Evolutionary conservation across 2,113 vertebrate species (phyloP).

Genomic region (Amia ocellicauda): DNA sequence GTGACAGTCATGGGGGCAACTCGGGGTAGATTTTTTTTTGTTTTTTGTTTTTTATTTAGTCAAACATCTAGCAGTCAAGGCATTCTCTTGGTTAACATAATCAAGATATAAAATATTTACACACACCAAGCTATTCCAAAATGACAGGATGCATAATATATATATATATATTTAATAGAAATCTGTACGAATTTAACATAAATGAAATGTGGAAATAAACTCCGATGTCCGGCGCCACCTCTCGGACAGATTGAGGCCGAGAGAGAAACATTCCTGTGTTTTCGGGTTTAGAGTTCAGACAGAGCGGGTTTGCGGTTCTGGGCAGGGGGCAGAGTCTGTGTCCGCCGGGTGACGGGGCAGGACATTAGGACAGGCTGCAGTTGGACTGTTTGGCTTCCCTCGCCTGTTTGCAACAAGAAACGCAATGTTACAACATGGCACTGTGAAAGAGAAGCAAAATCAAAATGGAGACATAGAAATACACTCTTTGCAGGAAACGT

Average conservation of each 20-base stretch:
- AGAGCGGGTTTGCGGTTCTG: slow-evolving; percentile 9
- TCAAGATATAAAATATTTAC: slow-evolving; percentile 69
- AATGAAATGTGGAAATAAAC: background rate
- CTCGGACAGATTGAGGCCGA: background rate
- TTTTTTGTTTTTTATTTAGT: slow-evolving; percentile 71
- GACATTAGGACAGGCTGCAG: slow-evolving; percentile 62
- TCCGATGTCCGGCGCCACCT: background rate
- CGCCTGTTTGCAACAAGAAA: slow-evolving; percentile 39
- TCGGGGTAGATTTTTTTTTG: too few relatives aligned
- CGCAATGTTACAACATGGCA: background rate
- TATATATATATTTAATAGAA: slow-evolving; percentile 52
- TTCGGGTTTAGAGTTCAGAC: slow-evolving; percentile 22
- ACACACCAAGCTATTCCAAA: slow-evolving; percentile 52
- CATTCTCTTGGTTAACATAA: slow-evolving; percentile 40
- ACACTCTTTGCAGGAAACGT: too few relatives aligned
- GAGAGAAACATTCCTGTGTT: slow-evolving; percentile 15
- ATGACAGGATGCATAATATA: slow-evolving; percentile 41
- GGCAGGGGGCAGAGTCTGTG: slow-evolving; percentile 27
- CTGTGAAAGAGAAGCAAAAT: too few relatives aligned
- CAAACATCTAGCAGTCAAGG: slow-evolving; percentile 47
- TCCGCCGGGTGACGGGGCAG: background rate
- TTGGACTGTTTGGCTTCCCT: slow-evolving; percentile 60
- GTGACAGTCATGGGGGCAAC: too few relatives aligned
- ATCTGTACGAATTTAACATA: slow-evolving; percentile 29
- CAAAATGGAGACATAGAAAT: too few relatives aligned